These are phyloP conservation scores for Scolopax mira DNA, from an alignment of 2,113 vertebrate species.

Conservation along the genomic window DNA sequence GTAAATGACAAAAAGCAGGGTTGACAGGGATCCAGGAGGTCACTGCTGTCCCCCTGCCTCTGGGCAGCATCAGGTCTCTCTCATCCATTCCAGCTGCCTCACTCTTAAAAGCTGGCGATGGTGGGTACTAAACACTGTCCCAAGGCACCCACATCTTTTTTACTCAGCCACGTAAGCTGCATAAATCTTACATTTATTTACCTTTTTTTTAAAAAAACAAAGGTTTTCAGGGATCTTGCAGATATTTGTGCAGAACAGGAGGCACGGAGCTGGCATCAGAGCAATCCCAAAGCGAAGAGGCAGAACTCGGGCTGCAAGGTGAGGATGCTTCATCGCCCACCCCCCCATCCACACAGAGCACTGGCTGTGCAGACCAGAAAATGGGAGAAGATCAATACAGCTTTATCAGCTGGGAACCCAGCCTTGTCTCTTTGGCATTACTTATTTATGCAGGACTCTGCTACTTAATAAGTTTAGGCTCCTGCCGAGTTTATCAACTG, in stretches of 20 bases:
- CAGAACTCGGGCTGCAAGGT: neutral
- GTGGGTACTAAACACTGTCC: neutral
- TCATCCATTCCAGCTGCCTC: neutral
- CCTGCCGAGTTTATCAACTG: neutral
- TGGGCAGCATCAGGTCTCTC: neutral
- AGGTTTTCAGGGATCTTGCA: neutral
- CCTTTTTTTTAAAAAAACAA: neutral
- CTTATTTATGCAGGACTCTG: neutral
- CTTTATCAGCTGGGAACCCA: neutral
- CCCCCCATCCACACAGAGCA: rapidly evolving
- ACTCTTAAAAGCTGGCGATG: neutral
- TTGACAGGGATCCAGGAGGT: neutral
- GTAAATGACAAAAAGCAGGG: neutral
- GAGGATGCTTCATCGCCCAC: neutral
- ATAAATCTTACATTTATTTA: neutral
- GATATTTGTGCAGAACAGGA: neutral
- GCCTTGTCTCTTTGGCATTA: neutral
- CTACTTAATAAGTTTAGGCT: neutral
- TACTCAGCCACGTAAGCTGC: neutral
- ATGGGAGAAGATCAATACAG: neutral
- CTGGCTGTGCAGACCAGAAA: neutral
- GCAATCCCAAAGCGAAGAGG: neutral
- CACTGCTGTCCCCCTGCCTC: neutral
- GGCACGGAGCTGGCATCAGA: neutral
- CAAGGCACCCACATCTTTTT: neutral